Base-by-base conservation (phyloP, 2,797 vertebrate species). In the Gallinago solitaria region DNA sequence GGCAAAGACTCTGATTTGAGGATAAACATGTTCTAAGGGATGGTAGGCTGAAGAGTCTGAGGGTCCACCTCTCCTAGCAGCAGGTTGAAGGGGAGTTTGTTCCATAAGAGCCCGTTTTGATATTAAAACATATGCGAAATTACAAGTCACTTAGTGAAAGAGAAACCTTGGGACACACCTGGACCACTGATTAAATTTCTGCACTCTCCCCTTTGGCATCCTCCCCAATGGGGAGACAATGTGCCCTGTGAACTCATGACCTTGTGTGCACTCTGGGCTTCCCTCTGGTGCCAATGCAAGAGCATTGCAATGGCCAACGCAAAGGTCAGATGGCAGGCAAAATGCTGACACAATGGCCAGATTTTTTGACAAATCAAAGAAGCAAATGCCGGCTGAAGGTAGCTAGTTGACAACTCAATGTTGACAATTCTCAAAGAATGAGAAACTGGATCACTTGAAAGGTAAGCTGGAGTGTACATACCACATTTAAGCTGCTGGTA, bases 401-500 rank as follows among this genome's bases (percentile, higher is more conserved):
- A 82, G 37, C 25, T 65, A 32, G 16, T 7, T 11, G n/a, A 45
- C 4, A 32, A 8, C 35, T 48, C 0, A 0, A 33, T 50, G 39
- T 39, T 39, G 39, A 39, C 39, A 39, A 14, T 39, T 39, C n/a
- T 77, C 1, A 3, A 53, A 12, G 47, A 77, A 9, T 5, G 63
- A 82, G 73, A 10, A 32, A 37, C 17, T 3, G 16, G 27, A 6
- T 53, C 17, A 59, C 59, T 56, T 23, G 63, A 27, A 43, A 80
- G 74, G 53, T 24, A 39, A 76, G 25, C 30, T 75, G 69, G 13
- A 21, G 51, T 3, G 61, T 75, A 94, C 95, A 0, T 94, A 97
- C 97, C 95, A 53, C 28, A 4, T 97, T 95, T 30, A 96, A 48
- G 73, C 51, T 97, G 83, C 41, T n/a, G 53, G 94, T 91, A 59